Percentiles rank a stretch among this genome's conserved stretches.
phyloP scores from a whole-genome alignment of 2,113 vertebrate species.

The Hylia prasina region DNA sequence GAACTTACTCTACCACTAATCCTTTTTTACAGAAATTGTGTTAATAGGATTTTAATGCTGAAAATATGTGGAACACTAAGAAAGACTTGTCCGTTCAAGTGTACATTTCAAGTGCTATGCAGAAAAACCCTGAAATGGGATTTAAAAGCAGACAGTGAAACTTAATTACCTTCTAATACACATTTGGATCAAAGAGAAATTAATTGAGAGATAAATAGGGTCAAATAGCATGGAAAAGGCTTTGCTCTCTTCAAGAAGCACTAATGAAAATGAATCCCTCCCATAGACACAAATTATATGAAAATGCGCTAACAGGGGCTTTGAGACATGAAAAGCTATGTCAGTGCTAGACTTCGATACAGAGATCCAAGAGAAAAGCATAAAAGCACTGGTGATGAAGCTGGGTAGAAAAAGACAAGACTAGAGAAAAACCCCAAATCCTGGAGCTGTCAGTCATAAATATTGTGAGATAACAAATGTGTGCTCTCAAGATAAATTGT shows the following conservation, averaged over 20 bases:
- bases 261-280: background rate
- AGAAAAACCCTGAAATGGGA: background rate
- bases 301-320: background rate
- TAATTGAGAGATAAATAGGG: background rate
- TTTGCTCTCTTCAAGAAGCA: background rate
- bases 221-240: background rate
- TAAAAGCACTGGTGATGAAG: background rate
- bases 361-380: background rate
- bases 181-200: background rate
- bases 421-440: background rate
- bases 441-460: background rate
- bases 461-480: background rate
- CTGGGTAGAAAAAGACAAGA: background rate
- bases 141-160: background rate
- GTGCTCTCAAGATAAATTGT: background rate
- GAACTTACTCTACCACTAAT: background rate
- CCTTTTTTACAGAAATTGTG: background rate
- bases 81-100: background rate
- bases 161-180: conserved; percentile 1
- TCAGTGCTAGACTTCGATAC: background rate
- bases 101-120: background rate
- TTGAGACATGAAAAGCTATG: background rate
- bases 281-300: background rate
- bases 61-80: background rate
- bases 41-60: background rate